Evolutionary conservation across 2,888 invertebrate genomes (phyloP), one percentile per base, ranked within the genome.

Genomic region (Magallana nippona): DNA sequence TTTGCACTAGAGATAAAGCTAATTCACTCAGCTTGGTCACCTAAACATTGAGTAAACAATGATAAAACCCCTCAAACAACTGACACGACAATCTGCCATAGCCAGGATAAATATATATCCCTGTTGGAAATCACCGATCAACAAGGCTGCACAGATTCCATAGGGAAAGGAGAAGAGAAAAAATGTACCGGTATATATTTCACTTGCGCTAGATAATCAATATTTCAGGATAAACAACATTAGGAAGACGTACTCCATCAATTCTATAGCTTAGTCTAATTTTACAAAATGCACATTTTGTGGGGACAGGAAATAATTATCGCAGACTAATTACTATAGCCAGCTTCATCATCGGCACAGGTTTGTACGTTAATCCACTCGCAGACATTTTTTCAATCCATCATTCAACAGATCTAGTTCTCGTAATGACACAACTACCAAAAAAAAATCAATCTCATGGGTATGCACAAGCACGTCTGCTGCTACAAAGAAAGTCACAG

Each of bases 261-360:
- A 63, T 22, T 63, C 13, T 22, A n/a, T n/a, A 27, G 71, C 71
- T 27, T 13, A 22, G 71, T 15, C 71, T 71, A 27, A 71, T 13
- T 44, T 71, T 27, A 27, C 71, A 71, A 32, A 27, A 22, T 27
- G 27, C 22, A 71, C 27, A 71, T 13, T 27, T 32, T 15, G 32
- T 32, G 44, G 15, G 71, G 71, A 71, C 71, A 71, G 71, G 71
- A 71, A 27, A 71, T 71, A 71, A 71, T 71, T 71, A 71, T 71
- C 71, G 0, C 15, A 71, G 19, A 22, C 71, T 71, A 71, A 71
- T 71, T 71, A 71, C 71, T 27, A 44, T 44, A 71, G 32, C 32
- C 15, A 22, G 71, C 22, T 71, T 71, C 32, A 71, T 71, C 27
- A 71, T 71, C 17, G 15, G 22, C 71, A 71, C 71, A 27, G 71